phyloP scores from a whole-genome alignment of 2,113 vertebrate genomes.

The Serinus canaria region DNA sequence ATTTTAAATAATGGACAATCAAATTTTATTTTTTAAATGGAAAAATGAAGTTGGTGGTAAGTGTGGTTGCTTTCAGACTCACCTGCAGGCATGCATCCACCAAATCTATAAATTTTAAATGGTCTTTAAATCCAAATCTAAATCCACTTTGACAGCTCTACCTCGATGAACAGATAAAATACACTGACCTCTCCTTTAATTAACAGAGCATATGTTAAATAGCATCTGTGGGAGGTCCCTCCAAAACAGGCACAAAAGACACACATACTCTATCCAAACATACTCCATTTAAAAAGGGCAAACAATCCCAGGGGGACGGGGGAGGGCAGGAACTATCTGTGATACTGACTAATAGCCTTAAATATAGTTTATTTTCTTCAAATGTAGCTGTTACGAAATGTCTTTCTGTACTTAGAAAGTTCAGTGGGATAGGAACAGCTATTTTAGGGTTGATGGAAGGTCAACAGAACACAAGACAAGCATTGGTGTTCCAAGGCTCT shows the following conservation, averaged over 20 bases:
- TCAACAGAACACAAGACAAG: neutral
- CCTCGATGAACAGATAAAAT: neutral
- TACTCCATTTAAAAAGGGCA: neutral
- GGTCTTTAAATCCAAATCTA: neutral
- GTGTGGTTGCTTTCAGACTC: neutral
- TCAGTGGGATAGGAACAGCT: neutral
- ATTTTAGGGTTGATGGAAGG: neutral
- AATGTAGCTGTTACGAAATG: neutral
- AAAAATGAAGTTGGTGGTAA: neutral
- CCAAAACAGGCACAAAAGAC: neutral
- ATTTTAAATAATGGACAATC: neutral
- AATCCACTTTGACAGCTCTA: neutral
- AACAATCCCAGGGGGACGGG: neutral
- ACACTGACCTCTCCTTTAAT: neutral
- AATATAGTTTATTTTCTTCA: slow-evolving; percentile 16
- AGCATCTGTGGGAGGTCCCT: neutral
- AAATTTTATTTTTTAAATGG: neutral
- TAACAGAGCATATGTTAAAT: neutral
- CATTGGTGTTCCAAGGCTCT: neutral
- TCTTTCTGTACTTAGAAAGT: neutral
- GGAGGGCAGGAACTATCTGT: neutral
- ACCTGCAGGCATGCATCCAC: neutral
- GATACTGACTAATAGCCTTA: neutral
- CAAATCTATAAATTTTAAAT: neutral
- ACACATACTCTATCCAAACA: neutral